These are phyloP conservation scores for Bergia puertoricense DNA, from an alignment of 92 coral and sea anemone genomes.

Conservation along the genomic window DNA sequence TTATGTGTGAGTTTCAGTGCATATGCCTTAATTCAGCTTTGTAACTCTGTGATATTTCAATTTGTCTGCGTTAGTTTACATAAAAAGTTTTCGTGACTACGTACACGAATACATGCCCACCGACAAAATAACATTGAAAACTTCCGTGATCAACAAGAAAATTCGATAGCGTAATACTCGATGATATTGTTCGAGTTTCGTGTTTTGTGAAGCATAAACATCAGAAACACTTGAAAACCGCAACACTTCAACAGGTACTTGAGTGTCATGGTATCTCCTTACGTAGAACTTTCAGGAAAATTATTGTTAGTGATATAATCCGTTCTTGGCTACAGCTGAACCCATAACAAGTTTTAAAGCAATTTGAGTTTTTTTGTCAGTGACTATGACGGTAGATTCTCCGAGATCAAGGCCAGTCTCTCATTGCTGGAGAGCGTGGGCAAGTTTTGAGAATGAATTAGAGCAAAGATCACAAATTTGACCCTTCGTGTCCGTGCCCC, in stretches of 20 bases:
- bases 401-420: neutral
- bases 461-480: neutral
- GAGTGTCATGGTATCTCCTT: neutral
- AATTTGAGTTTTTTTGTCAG: neutral
- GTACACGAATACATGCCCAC: neutral
- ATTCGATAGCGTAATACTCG: neutral
- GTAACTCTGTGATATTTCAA: neutral
- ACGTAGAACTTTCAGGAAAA: neutral
- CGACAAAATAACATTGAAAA: neutral
- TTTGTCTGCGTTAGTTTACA: neutral
- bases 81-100: neutral
- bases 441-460: conserved; percentile 26
- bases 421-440: conserved; percentile 8
- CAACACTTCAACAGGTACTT: neutral
- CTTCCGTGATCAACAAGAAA: neutral
- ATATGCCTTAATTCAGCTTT: neutral
- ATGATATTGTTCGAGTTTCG: neutral
- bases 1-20: too few species aligned
- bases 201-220: neutral
- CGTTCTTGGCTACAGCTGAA: neutral
- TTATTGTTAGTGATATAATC: neutral
- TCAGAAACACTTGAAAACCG: neutral
- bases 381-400: conserved; percentile 8
- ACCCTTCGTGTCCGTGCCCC: conserved; percentile 20
- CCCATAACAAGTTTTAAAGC: neutral